phyloP scores from a whole-genome alignment of 2,113 vertebrate species.

The Oryzias woworae region DNA sequence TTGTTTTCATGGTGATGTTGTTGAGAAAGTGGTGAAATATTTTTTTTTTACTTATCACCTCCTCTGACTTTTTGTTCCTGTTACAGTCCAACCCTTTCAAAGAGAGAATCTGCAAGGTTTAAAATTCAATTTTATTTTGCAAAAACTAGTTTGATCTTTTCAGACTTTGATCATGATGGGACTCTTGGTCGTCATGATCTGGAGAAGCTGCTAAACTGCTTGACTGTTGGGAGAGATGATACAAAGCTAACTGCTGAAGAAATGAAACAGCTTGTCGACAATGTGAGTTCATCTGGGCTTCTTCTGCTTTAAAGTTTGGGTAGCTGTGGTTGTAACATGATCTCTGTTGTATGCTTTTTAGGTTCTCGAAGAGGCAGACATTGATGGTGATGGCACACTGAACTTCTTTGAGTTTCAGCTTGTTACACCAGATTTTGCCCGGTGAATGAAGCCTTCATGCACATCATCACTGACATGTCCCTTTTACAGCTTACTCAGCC shows the following conservation, averaged over 20 bases:
- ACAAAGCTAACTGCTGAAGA: conserved; percentile 77
- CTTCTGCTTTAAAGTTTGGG: neutral
- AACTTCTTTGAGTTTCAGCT: conserved; percentile 97
- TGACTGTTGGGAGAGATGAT: conserved; percentile 87
- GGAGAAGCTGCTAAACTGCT: conserved; percentile 88
- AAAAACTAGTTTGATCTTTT: neutral
- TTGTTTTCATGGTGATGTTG: too few species aligned
- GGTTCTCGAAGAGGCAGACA: conserved; percentile 97
- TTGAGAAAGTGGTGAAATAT: too few species aligned
- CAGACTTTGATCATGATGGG: conserved; percentile 93
- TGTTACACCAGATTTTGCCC: conserved; percentile 91
- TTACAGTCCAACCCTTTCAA: conserved; percentile 92
- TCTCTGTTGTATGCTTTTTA: conserved; percentile 50
- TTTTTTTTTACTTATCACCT: too few species aligned
- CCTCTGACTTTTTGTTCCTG: conserved; percentile 43
- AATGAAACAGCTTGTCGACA: conserved; percentile 92
- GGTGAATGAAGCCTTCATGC: conserved; percentile 69
- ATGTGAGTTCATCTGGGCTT: conserved; percentile 77
- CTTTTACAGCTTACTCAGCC: neutral
- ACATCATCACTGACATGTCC: too few species aligned
- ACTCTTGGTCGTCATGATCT: conserved; percentile 84
- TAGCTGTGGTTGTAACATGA: neutral
- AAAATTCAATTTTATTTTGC: conserved; percentile 73
- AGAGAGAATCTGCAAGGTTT: conserved; percentile 84
- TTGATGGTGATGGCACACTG: conserved; percentile 94